Base-by-base conservation (phyloP, 2,113 vertebrate species). In the Melanotaenia duboulayi region DNA sequence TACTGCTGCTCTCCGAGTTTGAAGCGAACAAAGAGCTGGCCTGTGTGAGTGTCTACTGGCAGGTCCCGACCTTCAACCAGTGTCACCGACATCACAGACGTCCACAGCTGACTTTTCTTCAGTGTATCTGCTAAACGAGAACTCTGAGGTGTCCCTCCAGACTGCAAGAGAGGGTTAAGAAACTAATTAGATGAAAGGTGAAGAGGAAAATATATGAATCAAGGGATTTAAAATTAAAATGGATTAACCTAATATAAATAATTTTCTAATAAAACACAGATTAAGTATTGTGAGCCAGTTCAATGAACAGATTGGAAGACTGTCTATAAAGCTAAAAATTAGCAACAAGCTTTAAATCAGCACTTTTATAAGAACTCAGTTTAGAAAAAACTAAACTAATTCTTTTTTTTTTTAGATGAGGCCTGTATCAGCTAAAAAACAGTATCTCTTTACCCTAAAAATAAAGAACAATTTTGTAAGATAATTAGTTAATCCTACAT, bases 81-180 rank as follows among this genome's bases (percentile, higher is more conserved):
- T 0, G 95, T 96, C 80, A 99, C 95, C 17, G 91, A 92, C 81
- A 96, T 92, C 37, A 96, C 93, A 2, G 95, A 95, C 0, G 93
- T 95, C 97, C 98, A 99, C 71, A 98, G 85, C 81, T 99, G 97
- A 80, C 91, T 95, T 88, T 96, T 99, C 82, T 62, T 94, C 82
- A 96, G 44, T 1, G 91, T 78, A 5, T 98, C 97, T 0, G 93
- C 93, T 51, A 91, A 78, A 22, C 81, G 74, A 6, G 32, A 19
- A 40, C 10, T 82, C 44, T 87, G 84, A 28, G 74, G 39, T 1
- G 48, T 42, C 17, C 65, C 40, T 42, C 52, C 71, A 1, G 63
- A 19, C 90, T 94, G 84, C n/a, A 74, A 7, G n/a, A 35, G 5
- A 37, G n/a, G 24, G 4, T 32, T 11, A 16, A 3, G 4, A 23